Evolutionary conservation across 1,140 invertebrate genomes (phyloP).

Genomic region (Mercenaria mercenaria): DNA sequence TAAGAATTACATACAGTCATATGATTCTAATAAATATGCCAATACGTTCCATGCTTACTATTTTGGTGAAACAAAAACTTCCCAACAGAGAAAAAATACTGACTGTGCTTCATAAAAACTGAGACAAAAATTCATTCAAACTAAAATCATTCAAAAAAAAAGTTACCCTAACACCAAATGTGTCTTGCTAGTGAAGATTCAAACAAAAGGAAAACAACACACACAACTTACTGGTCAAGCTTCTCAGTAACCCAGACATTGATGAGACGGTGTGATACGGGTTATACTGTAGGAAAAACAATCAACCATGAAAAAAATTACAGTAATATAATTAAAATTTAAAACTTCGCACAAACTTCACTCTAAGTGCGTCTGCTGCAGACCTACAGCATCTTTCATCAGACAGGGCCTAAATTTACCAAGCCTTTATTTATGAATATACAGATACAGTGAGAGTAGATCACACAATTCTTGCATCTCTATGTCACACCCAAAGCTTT

Average conservation of each 20-base stretch:
- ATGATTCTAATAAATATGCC: no score
- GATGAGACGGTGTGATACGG: constrained; percentile 97
- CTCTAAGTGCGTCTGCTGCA: no score
- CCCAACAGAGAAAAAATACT: no score
- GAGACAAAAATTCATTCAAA: neutral
- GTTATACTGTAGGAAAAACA: constrained; percentile 82
- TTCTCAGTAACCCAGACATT: constrained; percentile 92
- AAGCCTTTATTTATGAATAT: constrained; percentile 1
- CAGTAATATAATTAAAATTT: neutral
- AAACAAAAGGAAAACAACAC: constrained; percentile 54
- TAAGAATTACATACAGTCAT: no score
- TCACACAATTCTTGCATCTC: no score
- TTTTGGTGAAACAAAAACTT: no score
- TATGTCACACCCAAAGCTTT: no score
- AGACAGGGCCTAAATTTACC: neutral
- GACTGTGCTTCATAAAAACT: no score
- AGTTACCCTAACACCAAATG: neutral
- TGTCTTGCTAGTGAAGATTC: neutral
- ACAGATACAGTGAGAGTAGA: no score
- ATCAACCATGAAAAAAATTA: constrained; percentile 11
- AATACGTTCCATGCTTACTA: no score
- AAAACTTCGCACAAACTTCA: neutral
- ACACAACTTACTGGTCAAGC: constrained; percentile 89
- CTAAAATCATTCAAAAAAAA: neutral
- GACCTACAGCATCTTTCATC: neutral